A percentile compares a stretch with the other conserved stretches of the same genome.
These are phyloP conservation scores for Sclerodermus sp. DNA, from an alignment of 2,888 invertebrate genomes.

Conservation along the genomic window DNA sequence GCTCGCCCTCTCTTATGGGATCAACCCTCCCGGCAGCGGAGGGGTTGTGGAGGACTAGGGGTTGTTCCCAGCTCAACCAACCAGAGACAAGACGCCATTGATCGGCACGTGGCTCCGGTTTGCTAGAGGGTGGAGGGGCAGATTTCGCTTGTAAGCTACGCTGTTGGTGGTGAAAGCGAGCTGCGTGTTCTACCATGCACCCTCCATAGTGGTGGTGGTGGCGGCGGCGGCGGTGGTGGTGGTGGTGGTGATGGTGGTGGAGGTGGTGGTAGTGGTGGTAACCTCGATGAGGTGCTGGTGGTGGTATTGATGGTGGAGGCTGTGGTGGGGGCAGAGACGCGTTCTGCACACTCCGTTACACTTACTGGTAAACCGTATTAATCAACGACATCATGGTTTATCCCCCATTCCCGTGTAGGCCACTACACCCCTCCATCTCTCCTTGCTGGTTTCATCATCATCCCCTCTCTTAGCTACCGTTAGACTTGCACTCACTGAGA, in stretches of 20 bases:
- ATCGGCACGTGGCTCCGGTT: slow-evolving; percentile 57
- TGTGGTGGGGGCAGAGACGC: slow-evolving; percentile 31
- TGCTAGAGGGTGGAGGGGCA: slow-evolving; percentile 33
- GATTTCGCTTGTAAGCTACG: neutral
- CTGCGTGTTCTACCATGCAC: too few species aligned
- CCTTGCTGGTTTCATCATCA: slow-evolving; percentile 6
- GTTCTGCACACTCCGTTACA: slow-evolving; percentile 58
- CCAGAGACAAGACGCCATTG: slow-evolving; percentile 56
- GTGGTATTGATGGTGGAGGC: slow-evolving; percentile 20
- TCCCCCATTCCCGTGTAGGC: slow-evolving; percentile 36
- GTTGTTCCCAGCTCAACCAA: slow-evolving; percentile 51
- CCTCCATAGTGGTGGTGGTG: slow-evolving; percentile 8
- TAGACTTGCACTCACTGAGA: slow-evolving; percentile 12
- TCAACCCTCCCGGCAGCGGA: slow-evolving; percentile 32
- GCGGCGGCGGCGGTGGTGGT: slow-evolving; percentile 10
- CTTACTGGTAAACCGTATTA: slow-evolving; percentile 59
- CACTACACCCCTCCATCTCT: neutral
- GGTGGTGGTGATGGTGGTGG: slow-evolving; percentile 18
- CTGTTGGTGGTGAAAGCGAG: too few species aligned
- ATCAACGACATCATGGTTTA: slow-evolving; percentile 59
- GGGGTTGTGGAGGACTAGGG: slow-evolving; percentile 35
- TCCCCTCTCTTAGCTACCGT: slow-evolving; percentile 23
- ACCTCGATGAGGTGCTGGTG: slow-evolving; percentile 16
- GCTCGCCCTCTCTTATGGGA: slow-evolving; percentile 47
- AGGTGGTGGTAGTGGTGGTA: slow-evolving; percentile 15